Conservation (phyloP, 1,140 invertebrate genomes). For the Piezodorus guildinii region DNA sequence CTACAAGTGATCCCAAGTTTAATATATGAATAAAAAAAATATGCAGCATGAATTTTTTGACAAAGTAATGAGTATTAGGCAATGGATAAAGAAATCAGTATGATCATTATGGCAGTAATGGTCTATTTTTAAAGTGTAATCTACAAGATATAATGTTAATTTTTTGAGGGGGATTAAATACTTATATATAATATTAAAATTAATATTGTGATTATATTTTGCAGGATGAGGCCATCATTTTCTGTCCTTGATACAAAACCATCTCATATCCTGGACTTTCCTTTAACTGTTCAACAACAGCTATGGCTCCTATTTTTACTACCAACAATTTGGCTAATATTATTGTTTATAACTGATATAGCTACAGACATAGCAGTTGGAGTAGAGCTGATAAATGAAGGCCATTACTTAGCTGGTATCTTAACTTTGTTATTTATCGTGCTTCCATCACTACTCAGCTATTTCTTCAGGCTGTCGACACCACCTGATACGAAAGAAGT, state of each 20-base stretch:
- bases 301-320: slow-evolving; percentile 26
- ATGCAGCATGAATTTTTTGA: no score
- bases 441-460: slow-evolving; percentile 39
- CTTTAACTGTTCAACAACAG: slow-evolving; percentile 26
- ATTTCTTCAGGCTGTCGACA: slow-evolving; percentile 38
- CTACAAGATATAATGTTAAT: no score
- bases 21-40: no score
- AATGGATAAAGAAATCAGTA: no score
- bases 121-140: no score
- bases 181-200: no score
- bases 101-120: no score
- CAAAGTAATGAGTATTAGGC: no score
- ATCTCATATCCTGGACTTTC: slow-evolving; percentile 19
- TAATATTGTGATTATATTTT: neutral
- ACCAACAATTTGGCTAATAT: slow-evolving; percentile 18
- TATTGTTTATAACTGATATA: slow-evolving; percentile 25
- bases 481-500: slow-evolving; percentile 25
- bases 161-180: no score
- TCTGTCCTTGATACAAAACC: slow-evolving; percentile 25
- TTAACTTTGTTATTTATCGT: slow-evolving; percentile 40
- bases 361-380: slow-evolving; percentile 20
- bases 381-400: slow-evolving; percentile 9
- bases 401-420: neutral
- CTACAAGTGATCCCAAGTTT: no score
- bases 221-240: neutral